Evolutionary conservation across 2,888 invertebrate genomes (phyloP), one percentile per base, ranked within the genome.

Genomic region (Aleiodes testaceus): DNA sequence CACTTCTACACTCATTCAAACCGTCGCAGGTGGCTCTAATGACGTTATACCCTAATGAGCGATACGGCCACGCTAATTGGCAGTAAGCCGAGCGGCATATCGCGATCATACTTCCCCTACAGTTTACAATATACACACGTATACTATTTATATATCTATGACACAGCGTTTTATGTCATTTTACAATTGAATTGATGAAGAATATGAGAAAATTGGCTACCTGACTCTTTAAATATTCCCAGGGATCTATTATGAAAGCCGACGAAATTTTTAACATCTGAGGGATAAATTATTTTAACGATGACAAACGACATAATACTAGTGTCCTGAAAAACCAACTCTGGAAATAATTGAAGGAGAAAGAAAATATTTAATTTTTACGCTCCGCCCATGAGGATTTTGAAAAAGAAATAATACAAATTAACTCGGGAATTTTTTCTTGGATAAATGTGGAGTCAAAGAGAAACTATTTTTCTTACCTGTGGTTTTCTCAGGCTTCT

Each of bases 41-140:
- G 82, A 82, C 78, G 80, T 79, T 79, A 76, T 75, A 76, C 74
- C 77, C 79, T 82, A 84, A 86, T 82, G 82, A 85, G 81, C 77
- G 84, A 86, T 83, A 79, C 63, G 63, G 45, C 72, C 80, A 79
- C 77, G 82, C 85, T 86, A 87, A 87, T 87, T 87, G 85, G 82
- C 83, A 81, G 82, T 81, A 82, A 84, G 82, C 82, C 78, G 65
- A 69, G 45, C 53, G 61, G 22, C 67, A 73, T 72, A 72, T 73
- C 26, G 61, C 72, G 69, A 72, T 69, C 63, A 63, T 63, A 45
- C 63, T 45, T 22, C 63, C 44, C 45, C 26, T 22, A 20, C 16
- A 18, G 36, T 36, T 59, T 14, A 50, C 61, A 26, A 42, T 50
- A 64, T n/a, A 63, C 26, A 36, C 26, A 61, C 36, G 49, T 9